Conservation (phyloP, 2,113 vertebrate genomes). For the Haemorhous mexicanus region DNA sequence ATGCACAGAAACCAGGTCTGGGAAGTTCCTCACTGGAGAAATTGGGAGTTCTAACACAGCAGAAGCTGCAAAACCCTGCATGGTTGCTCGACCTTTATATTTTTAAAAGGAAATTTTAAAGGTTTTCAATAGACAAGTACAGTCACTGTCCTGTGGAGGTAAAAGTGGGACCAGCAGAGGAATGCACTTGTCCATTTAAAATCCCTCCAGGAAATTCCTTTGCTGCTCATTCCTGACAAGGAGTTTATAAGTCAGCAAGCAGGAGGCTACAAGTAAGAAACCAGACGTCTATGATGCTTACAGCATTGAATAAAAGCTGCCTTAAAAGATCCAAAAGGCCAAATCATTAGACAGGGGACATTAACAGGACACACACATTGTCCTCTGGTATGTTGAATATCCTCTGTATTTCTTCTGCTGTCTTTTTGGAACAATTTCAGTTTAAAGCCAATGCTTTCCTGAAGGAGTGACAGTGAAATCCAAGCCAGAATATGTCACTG, state of each 20-base stretch:
- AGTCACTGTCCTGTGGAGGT: neutral
- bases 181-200: neutral
- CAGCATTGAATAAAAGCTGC: neutral
- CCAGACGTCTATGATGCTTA: accelerated
- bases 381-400: neutral
- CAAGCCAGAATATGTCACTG: neutral
- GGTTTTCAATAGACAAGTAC: neutral
- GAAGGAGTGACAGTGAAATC: neutral
- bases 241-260: neutral
- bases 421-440: neutral
- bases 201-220: neutral
- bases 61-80: neutral
- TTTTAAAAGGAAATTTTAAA: neutral
- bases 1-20: neutral
- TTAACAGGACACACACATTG: neutral
- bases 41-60: neutral
- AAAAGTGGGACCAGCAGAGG: neutral
- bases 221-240: neutral
- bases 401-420: neutral
- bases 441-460: neutral
- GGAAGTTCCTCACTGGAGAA: neutral
- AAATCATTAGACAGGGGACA: neutral
- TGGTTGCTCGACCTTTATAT: neutral
- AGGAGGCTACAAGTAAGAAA: neutral
- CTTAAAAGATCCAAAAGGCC: neutral